These are phyloP conservation scores for Pseudolycoriella hygida DNA, from an alignment of 2,888 invertebrate genomes.

Conservation along the genomic window DNA sequence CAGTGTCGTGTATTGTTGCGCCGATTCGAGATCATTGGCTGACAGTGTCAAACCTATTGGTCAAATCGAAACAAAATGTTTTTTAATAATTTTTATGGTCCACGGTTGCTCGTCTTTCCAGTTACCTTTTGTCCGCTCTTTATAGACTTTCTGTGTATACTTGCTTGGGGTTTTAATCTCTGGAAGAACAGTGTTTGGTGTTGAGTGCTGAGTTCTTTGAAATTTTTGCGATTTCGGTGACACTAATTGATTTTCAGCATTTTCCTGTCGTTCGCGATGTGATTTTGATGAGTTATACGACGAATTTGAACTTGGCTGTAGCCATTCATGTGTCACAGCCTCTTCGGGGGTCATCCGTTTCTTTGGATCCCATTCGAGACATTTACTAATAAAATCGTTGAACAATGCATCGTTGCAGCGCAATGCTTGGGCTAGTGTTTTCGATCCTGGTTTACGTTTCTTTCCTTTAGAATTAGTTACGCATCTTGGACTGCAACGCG, in stretches of 20 bases:
- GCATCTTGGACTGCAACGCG: slow-evolving; percentile 78
- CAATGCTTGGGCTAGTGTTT: slow-evolving; percentile 62
- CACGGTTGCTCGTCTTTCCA: not conserved
- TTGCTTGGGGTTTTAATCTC: slow-evolving; percentile 25
- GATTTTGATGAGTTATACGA: slow-evolving; percentile 13
- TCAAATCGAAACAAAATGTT: not conserved
- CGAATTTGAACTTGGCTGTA: slow-evolving; percentile 39
- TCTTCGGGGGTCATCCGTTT: slow-evolving; percentile 83
- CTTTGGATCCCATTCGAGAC: slow-evolving; percentile 88
- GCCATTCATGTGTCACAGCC: slow-evolving; percentile 76
- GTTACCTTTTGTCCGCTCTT: slow-evolving; percentile 6
- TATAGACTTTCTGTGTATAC: slow-evolving; percentile 14
- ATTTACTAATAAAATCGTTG: slow-evolving; percentile 76
- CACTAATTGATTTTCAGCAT: slow-evolving; percentile 13
- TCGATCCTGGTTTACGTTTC: slow-evolving; percentile 73
- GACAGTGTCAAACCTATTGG: slow-evolving; percentile 22
- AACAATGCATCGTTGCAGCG: slow-evolving; percentile 76
- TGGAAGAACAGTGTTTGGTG: slow-evolving; percentile 21
- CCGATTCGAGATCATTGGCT: slow-evolving; percentile 23
- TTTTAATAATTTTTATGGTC: too few relatives aligned
- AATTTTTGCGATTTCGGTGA: slow-evolving; percentile 17
- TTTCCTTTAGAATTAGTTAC: slow-evolving; percentile 88
- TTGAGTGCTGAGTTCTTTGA: slow-evolving; percentile 15
- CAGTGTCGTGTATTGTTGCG: slow-evolving; percentile 24
- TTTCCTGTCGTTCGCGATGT: slow-evolving; percentile 12